These are phyloP conservation scores for Eupsittula cactorum DNA, from an alignment of 2,113 vertebrate species.

Conservation along the genomic window DNA sequence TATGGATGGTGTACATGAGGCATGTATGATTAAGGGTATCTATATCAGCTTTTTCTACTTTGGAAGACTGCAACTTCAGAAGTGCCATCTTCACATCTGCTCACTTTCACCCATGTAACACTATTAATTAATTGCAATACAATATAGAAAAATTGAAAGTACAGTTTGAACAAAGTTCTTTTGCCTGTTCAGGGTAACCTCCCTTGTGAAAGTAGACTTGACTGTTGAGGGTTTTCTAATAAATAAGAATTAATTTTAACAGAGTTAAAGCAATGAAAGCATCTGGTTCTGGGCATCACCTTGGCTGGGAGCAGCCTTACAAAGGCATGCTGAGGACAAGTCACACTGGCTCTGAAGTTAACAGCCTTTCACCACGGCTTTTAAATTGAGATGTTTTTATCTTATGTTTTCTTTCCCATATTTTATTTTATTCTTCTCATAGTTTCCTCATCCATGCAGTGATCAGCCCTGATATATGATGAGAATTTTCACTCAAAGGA, in stretches of 20 bases:
- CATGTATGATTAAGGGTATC: background rate
- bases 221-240: background rate
- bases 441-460: constrained; percentile 40
- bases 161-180: background rate
- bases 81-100: background rate
- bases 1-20: background rate
- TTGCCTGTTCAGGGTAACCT: background rate
- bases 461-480: constrained; percentile 74
- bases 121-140: background rate
- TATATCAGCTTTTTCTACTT: background rate
- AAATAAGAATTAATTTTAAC: background rate
- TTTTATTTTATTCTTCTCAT: constrained; percentile 71
- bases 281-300: background rate
- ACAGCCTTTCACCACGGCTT: constrained; percentile 1
- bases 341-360: background rate
- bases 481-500: constrained; percentile 76
- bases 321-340: background rate
- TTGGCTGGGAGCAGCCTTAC: background rate
- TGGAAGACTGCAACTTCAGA: background rate
- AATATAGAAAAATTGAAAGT: background rate
- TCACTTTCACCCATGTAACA: rapidly evolving
- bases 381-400: constrained; percentile 74
- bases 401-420: constrained; percentile 57
- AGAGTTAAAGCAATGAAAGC: background rate
- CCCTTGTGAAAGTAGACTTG: background rate